Percentiles rank a stretch among this genome's conserved stretches.
These are phyloP conservation scores for Sebastes matsubarae DNA, from an alignment of 2,797 vertebrate genomes.

Conservation along the genomic window DNA sequence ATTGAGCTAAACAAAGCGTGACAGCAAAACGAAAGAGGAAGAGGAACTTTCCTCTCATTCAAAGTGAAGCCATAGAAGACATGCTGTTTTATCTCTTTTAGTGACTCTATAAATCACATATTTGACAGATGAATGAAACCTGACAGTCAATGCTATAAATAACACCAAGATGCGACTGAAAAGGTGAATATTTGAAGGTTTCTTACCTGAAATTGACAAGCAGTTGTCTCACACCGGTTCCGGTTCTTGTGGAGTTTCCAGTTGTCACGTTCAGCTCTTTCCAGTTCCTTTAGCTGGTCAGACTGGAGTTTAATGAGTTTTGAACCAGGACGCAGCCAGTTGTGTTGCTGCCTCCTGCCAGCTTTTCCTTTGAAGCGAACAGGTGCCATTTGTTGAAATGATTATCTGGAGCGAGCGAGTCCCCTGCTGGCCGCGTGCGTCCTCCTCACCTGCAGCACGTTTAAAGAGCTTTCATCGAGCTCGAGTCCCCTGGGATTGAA, in stretches of 20 bases:
- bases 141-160: accelerated
- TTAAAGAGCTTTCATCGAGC: background rate
- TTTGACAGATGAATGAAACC: background rate
- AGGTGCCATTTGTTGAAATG: constrained; percentile 76
- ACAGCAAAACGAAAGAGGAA: constrained; percentile 59
- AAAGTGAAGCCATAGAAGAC: background rate
- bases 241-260: background rate
- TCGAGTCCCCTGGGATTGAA: background rate
- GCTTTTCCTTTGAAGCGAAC: constrained; percentile 56
- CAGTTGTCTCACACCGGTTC: background rate
- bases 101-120: background rate
- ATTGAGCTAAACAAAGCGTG: background rate
- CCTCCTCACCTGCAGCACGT: constrained; percentile 22
- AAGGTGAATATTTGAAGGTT: background rate
- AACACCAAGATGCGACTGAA: background rate
- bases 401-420: constrained; percentile 56
- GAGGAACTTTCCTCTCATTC: background rate
- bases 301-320: background rate
- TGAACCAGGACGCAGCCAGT: background rate
- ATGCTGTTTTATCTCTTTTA: background rate
- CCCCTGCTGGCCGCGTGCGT: constrained; percentile 55
- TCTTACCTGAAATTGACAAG: constrained; percentile 28
- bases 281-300: background rate
- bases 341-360: constrained; percentile 7
- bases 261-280: accelerated